phyloP scores from a whole-genome alignment of 2,797 vertebrate species.

The Coendou prehensilis region DNA sequence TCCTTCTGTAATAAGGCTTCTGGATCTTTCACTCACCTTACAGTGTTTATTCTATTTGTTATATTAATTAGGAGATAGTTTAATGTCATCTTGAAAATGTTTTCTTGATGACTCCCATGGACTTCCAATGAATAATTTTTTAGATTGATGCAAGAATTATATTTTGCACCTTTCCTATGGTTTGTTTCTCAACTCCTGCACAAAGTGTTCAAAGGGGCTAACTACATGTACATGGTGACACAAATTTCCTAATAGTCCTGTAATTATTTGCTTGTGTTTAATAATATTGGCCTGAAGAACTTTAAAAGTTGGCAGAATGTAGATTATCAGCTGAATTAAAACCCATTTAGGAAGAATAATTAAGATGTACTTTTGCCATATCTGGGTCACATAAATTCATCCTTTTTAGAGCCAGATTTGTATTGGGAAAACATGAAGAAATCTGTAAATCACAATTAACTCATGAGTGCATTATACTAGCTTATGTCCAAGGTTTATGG shows the following conservation, averaged over 20 bases:
- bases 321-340: neutral
- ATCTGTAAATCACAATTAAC: neutral
- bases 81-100: neutral
- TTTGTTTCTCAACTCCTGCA: neutral
- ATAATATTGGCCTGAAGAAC: neutral
- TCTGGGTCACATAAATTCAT: neutral
- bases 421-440: neutral
- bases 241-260: neutral
- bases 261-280: neutral
- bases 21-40: neutral
- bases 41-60: neutral
- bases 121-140: neutral
- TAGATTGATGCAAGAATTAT: neutral
- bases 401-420: neutral
- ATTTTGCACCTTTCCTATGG: neutral
- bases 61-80: neutral
- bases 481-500: neutral
- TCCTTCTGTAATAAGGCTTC: neutral
- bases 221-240: neutral
- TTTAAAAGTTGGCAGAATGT: neutral
- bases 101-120: neutral
- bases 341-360: neutral
- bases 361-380: neutral
- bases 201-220: neutral
- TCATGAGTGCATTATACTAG: neutral